Conservation (phyloP, 2,888 invertebrate species). For the Drosophila pseudotalamancana region DNA sequence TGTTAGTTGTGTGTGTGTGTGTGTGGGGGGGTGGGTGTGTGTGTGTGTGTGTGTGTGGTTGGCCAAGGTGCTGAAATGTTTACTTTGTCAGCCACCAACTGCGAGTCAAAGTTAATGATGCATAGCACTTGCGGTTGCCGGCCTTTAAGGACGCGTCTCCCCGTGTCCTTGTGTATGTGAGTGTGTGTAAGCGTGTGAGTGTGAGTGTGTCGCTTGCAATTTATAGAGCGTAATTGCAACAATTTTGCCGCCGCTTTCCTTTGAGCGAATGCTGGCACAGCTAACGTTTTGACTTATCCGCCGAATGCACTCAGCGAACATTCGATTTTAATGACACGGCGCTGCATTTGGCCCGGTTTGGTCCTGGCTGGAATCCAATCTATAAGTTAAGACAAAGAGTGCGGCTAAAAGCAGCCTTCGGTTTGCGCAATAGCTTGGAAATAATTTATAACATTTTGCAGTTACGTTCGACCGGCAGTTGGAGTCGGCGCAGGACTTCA, state of each 20-base stretch:
- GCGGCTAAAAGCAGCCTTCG: conserved; percentile 66
- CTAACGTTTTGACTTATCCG: conserved; percentile 68
- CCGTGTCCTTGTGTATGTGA: background rate
- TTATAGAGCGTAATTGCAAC: conserved; percentile 74
- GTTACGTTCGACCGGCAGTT: conserved; percentile 20
- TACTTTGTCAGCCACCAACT: conserved; percentile 68
- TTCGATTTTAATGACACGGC: conserved; percentile 69
- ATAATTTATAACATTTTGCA: conserved; percentile 78
- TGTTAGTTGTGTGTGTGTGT: conserved; percentile 53
- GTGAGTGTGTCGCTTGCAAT: conserved; percentile 38
- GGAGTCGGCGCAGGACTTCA: conserved; percentile 9
- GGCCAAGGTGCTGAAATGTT: conserved; percentile 75
- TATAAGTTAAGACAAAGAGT: conserved; percentile 75
- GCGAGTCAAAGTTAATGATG: conserved; percentile 76
- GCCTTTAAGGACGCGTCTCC: background rate
- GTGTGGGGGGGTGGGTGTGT: conserved; percentile 35
- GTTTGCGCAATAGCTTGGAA: conserved; percentile 76
- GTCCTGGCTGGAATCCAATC: conserved; percentile 63
- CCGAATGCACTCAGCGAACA: conserved; percentile 61
- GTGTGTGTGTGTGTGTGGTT: conserved; percentile 58
- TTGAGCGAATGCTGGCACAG: conserved; percentile 18
- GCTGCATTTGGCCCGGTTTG: conserved; percentile 17
- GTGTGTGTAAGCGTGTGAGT: background rate
- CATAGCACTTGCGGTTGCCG: conserved; percentile 64
- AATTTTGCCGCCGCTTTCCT: conserved; percentile 53